Conservation (phyloP, 2,113 vertebrate genomes). For the Microcebus ravelobensis region DNA sequence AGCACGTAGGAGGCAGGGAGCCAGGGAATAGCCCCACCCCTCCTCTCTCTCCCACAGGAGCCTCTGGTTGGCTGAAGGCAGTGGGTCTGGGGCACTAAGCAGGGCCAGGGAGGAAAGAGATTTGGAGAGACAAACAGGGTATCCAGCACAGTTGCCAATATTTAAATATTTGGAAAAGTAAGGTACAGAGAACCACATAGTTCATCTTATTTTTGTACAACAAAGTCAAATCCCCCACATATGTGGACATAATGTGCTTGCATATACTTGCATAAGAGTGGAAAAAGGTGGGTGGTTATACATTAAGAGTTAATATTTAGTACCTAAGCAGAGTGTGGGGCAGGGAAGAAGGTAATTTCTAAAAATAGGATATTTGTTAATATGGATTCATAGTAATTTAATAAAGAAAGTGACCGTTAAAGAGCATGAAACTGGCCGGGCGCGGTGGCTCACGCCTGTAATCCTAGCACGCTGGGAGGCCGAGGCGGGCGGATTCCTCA, state of each 20-base stretch:
- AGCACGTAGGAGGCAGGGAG: not conserved
- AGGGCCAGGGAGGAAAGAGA: not conserved
- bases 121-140: not conserved
- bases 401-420: not conserved
- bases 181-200: not conserved
- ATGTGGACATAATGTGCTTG: not conserved
- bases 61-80: not conserved
- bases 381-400: not conserved
- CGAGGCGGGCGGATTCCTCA: too few relatives aligned
- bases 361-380: not conserved
- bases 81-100: not conserved
- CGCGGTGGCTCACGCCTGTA: too few relatives aligned
- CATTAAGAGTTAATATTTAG: not conserved
- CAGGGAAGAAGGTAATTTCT: not conserved
- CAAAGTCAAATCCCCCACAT: not conserved
- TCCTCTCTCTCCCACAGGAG: not conserved
- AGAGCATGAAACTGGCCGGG: not conserved
- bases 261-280: not conserved
- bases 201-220: not conserved
- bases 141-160: not conserved
- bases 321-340: not conserved
- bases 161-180: not conserved
- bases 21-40: too few relatives aligned
- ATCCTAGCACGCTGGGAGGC: too few relatives aligned
- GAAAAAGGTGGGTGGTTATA: not conserved